These are phyloP conservation scores for Papilio machaon DNA, from an alignment of 1,140 invertebrate genomes.

Conservation along the genomic window DNA sequence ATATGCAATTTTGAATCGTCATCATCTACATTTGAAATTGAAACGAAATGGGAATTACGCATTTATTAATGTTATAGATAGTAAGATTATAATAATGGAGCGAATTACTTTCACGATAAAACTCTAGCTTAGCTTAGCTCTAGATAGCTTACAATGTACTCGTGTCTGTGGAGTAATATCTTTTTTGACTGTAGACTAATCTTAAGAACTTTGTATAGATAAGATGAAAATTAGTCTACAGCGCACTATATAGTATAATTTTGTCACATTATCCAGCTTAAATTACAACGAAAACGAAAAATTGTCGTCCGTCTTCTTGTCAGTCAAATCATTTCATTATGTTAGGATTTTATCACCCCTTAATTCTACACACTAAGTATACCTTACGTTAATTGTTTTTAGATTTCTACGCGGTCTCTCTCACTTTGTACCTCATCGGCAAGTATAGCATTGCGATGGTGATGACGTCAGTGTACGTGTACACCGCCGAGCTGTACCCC, in stretches of 20 bases:
- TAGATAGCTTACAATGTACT: not conserved
- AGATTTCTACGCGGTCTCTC: slow-evolving; percentile 55
- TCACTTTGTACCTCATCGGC: slow-evolving; percentile 85
- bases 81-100: not conserved
- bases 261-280: no score
- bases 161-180: no score
- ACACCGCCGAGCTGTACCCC: slow-evolving; percentile 88
- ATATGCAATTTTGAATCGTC: not conserved
- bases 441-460: slow-evolving; percentile 88
- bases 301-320: no score
- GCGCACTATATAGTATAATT: no score
- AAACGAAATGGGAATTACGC: not conserved
- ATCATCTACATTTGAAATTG: not conserved
- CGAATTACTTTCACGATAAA: not conserved
- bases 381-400: not conserved
- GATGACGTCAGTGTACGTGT: slow-evolving; percentile 87
- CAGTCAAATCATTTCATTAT: no score
- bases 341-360: no score
- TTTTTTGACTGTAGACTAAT: no score
- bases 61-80: not conserved
- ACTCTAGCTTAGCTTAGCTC: not conserved
- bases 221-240: no score
- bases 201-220: no score
- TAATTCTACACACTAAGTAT: not conserved
- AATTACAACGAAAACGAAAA: no score